phyloP scores from a whole-genome alignment of 2,797 vertebrate genomes.

The Apodemus agrarius region DNA sequence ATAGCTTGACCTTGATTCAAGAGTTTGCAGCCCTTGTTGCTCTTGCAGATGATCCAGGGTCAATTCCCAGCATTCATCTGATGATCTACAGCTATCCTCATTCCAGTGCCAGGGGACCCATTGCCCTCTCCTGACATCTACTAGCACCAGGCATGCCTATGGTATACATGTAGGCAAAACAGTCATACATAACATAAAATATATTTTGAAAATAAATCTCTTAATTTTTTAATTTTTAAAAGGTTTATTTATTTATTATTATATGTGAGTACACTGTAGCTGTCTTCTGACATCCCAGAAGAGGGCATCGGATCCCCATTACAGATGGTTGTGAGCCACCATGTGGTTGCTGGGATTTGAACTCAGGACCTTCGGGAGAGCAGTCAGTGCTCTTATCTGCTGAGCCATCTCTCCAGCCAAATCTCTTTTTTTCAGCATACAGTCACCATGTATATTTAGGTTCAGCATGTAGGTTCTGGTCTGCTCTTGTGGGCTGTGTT shows the following conservation, averaged over 20 bases:
- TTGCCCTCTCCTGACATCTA: neutral
- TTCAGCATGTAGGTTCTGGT: neutral
- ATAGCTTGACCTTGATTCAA: neutral
- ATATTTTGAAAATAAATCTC: neutral
- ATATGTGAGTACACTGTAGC: too few relatives aligned
- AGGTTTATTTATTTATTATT: too few relatives aligned
- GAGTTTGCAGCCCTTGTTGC: neutral
- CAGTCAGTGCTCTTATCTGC: too few relatives aligned
- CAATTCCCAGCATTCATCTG: neutral
- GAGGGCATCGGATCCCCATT: too few relatives aligned
- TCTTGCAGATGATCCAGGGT: neutral
- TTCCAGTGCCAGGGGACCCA: neutral
- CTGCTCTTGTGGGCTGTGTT: neutral
- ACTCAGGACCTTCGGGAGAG: too few relatives aligned
- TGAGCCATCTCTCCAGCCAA: too few relatives aligned
- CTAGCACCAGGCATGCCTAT: neutral
- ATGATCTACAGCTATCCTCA: neutral
- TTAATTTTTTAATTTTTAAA: neutral
- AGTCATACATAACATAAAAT: neutral
- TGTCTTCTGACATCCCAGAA: too few relatives aligned
- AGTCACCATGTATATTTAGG: conserved; percentile 15
- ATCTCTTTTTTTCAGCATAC: neutral
- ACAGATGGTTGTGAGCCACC: too few relatives aligned
- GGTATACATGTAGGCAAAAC: neutral
- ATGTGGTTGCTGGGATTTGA: too few relatives aligned